phyloP scores from a whole-genome alignment of 2,113 vertebrate species.

The Toxotes chatareus region DNA sequence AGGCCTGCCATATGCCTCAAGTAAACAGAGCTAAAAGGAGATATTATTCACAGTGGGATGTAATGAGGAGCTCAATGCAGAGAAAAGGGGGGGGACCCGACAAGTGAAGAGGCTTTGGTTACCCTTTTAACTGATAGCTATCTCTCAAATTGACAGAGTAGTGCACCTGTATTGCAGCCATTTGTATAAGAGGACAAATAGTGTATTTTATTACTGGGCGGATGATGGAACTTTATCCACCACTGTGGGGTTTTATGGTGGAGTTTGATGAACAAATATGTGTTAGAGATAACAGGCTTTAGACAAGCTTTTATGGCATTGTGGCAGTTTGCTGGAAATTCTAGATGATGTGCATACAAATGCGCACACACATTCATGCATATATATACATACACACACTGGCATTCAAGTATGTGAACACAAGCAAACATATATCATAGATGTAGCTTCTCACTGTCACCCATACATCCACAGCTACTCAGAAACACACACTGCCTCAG shows the following conservation, averaged over 20 bases:
- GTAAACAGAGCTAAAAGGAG: conserved; percentile 77
- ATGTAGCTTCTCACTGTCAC: conserved; percentile 24
- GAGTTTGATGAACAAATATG: conserved; percentile 70
- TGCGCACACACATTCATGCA: not conserved
- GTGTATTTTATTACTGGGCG: conserved; percentile 73
- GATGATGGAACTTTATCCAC: conserved; percentile 72
- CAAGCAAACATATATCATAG: conserved; percentile 8
- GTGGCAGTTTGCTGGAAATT: conserved; percentile 40
- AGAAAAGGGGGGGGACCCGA: conserved; percentile 28
- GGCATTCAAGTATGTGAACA: conserved; percentile 2
- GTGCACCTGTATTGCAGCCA: conserved; percentile 68
- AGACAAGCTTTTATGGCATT: conserved; percentile 46
- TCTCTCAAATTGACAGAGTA: conserved; percentile 73
- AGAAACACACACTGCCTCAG: conserved; percentile 15
- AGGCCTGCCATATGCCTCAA: conserved; percentile 72
- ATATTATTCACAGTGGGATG: conserved; percentile 66
- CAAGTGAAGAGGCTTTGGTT: conserved; percentile 76
- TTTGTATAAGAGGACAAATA: conserved; percentile 73
- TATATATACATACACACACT: not conserved
- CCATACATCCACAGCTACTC: conserved; percentile 10
- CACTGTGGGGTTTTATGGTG: conserved; percentile 56
- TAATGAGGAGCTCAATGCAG: conserved; percentile 48
- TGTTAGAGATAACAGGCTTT: conserved; percentile 57
- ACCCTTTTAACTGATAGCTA: conserved; percentile 81
- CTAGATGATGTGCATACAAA: conserved; percentile 8